Evolutionary conservation across 1,140 invertebrate genomes (phyloP).

Genomic region (Pararge aegeria): DNA sequence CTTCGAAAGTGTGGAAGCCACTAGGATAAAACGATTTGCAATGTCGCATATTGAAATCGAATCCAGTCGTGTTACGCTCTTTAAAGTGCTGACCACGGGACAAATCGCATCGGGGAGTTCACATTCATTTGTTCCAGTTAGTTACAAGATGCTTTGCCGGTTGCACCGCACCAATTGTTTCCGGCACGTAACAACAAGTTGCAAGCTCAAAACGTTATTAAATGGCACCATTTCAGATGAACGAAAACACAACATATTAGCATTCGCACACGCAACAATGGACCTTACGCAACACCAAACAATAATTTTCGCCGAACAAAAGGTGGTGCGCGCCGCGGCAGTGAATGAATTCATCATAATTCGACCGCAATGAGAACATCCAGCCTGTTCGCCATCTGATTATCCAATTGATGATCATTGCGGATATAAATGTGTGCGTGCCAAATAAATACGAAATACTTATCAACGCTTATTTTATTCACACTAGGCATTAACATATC

Average conservation of each 20-base stretch:
- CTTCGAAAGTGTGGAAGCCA: too few species aligned
- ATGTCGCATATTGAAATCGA: too few species aligned
- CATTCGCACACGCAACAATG: conserved; percentile 48
- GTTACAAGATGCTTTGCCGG: too few species aligned
- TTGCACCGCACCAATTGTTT: too few species aligned
- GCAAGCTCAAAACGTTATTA: conserved; percentile 9
- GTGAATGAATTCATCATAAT: conserved; percentile 61
- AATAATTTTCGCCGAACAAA: conserved; percentile 63
- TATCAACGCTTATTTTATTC: conserved; percentile 2
- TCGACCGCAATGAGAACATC: conserved; percentile 58
- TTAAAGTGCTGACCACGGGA: too few species aligned
- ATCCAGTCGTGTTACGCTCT: too few species aligned
- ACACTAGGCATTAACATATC: too few species aligned
- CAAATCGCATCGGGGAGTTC: too few species aligned
- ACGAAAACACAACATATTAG: conserved; percentile 44
- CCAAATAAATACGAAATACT: conserved; percentile 33
- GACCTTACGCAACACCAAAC: conserved; percentile 47
- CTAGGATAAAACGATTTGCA: too few species aligned
- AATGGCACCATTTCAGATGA: conserved; percentile 29
- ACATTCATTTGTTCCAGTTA: too few species aligned
- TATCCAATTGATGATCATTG: conserved; percentile 56
- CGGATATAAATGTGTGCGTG: conserved; percentile 42
- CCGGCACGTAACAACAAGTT: too few species aligned
- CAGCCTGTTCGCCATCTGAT: conserved; percentile 44
- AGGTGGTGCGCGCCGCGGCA: conserved; percentile 49